Conservation (phyloP, 2,797 vertebrate genomes). For the Acrocephalus scirpaceus region DNA sequence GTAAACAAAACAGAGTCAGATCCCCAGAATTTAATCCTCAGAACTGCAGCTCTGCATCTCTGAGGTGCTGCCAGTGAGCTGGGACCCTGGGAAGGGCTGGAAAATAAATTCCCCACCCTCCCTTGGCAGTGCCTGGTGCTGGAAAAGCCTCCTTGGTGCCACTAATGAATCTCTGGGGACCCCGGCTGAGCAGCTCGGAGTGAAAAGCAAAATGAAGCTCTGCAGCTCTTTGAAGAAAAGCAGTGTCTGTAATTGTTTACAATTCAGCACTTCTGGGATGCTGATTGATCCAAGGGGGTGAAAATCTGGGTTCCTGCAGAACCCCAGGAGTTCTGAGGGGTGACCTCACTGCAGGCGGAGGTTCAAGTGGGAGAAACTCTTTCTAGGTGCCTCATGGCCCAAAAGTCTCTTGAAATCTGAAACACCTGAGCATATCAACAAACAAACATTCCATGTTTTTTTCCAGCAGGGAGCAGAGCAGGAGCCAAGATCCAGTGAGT, state of each 20-base stretch:
- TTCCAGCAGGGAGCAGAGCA: background rate
- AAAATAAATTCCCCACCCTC: background rate
- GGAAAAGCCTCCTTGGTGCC: background rate
- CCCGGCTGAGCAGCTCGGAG: background rate
- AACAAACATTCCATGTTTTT: no score
- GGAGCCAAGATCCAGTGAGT: fast-evolving
- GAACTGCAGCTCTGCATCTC: background rate
- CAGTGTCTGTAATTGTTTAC: background rate
- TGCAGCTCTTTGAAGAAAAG: background rate
- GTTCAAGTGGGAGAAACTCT: background rate
- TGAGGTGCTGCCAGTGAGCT: fast-evolving
- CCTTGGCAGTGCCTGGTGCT: background rate
- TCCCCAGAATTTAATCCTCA: background rate
- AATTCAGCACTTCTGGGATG: background rate
- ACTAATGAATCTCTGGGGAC: background rate
- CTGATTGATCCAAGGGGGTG: background rate
- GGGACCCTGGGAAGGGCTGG: background rate
- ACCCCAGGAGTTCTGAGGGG: fast-evolving
- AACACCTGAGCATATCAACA: fast-evolving
- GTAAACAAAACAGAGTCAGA: background rate
- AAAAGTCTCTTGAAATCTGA: background rate
- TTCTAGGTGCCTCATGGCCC: background rate
- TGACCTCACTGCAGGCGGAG: background rate
- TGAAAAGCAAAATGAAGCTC: background rate
- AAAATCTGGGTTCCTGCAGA: background rate